phyloP scores from a whole-genome alignment of 2,113 vertebrate species.

The Ranitomeya imitator region DNA sequence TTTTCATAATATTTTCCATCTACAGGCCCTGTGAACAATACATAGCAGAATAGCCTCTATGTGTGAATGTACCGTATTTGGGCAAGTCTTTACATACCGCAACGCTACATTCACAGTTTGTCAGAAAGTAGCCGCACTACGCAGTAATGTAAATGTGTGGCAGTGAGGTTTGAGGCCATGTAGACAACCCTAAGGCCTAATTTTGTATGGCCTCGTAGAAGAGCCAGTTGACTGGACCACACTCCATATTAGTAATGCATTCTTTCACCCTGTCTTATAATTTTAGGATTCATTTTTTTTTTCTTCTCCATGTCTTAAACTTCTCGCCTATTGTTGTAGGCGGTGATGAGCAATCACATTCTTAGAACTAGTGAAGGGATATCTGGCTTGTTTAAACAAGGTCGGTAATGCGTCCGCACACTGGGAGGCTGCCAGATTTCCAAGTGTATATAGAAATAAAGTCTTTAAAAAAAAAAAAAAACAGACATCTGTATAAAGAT shows the following conservation, averaged over 20 bases:
- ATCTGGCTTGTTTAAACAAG: background rate
- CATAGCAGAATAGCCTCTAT: background rate
- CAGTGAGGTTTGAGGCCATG: background rate
- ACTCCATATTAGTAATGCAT: background rate
- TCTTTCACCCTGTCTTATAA: background rate
- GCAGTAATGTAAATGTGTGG: background rate
- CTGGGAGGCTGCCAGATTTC: background rate
- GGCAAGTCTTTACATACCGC: background rate
- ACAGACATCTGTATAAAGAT: background rate
- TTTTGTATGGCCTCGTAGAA: background rate
- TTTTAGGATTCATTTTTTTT: background rate
- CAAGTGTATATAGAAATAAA: conserved; percentile 18
- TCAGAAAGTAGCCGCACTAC: background rate
- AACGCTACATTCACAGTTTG: background rate
- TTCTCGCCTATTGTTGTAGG: background rate
- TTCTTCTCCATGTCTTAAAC: background rate
- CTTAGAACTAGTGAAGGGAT: background rate
- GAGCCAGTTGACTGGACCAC: background rate
- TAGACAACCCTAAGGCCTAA: background rate
- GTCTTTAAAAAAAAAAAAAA: background rate
- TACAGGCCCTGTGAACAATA: background rate
- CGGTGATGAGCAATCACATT: background rate
- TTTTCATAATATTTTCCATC: background rate
- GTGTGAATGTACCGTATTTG: background rate
- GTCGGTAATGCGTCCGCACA: background rate